A percentile compares a stretch with the other conserved stretches of the same genome.
Evolutionary conservation across 2,797 vertebrate species (phyloP).

Genomic region (Cirrhinus molitorella): DNA sequence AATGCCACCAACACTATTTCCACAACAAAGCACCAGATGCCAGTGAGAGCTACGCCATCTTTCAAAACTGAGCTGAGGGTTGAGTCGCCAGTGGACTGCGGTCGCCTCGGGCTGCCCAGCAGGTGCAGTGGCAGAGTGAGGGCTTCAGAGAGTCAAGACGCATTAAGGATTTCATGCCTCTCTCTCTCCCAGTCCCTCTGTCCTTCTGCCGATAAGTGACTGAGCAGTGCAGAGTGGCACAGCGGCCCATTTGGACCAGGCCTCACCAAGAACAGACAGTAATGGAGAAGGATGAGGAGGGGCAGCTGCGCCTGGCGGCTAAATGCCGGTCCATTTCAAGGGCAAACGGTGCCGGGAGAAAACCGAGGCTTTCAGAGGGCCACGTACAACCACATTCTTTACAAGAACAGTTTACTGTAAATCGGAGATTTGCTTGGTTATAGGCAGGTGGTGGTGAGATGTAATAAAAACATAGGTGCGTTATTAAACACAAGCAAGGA

Average conservation of each 20-base stretch:
- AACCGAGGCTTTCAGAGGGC: not conserved
- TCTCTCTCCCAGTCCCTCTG: slow-evolving; percentile 14
- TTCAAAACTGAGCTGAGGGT: slow-evolving; percentile 5
- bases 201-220: slow-evolving; percentile 32
- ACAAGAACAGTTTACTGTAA: slow-evolving; percentile 25
- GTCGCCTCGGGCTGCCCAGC: slow-evolving; percentile 41
- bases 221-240: slow-evolving; percentile 18
- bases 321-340: slow-evolving; percentile 52
- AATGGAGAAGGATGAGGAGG: slow-evolving; percentile 55
- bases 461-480: slow-evolving; percentile 22
- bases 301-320: slow-evolving; percentile 28
- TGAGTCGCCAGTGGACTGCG: slow-evolving; percentile 12
- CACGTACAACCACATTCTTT: not conserved
- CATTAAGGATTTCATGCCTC: slow-evolving; percentile 61
- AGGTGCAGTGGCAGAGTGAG: slow-evolving; percentile 62
- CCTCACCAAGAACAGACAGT: slow-evolving; percentile 37
- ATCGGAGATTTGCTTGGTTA: not conserved
- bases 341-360: slow-evolving; percentile 35
- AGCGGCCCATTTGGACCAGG: slow-evolving; percentile 31
- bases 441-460: not conserved
- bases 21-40: slow-evolving; percentile 8
- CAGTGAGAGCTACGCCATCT: not conserved
- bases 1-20: not conserved
- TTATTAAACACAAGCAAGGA: slow-evolving; percentile 25
- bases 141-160: slow-evolving; percentile 63